Conservation (phyloP, 1,140 invertebrate species). For the Papilio aristodemus region DNA sequence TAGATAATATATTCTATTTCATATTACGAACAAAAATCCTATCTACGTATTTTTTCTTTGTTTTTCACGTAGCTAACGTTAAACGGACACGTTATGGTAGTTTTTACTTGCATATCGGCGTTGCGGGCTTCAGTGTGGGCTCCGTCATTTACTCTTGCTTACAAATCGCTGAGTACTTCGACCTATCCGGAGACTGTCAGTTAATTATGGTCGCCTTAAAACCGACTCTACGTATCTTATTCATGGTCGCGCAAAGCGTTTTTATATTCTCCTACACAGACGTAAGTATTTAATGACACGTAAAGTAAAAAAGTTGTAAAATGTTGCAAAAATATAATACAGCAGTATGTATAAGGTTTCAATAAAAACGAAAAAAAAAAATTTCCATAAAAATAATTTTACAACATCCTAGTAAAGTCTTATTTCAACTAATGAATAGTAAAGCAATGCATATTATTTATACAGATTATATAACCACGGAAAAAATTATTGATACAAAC, state of each 20-base stretch:
- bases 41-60: slow-evolving; percentile 12
- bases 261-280: slow-evolving; percentile 86
- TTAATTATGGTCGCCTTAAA: slow-evolving; percentile 81
- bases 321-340: too few relatives aligned
- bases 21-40: not conserved
- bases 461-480: too few relatives aligned
- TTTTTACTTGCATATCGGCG: slow-evolving; percentile 85
- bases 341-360: too few relatives aligned
- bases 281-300: too few relatives aligned
- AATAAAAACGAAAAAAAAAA: too few relatives aligned
- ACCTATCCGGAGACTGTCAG: slow-evolving; percentile 80
- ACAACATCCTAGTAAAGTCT: too few relatives aligned
- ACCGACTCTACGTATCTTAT: slow-evolving; percentile 81
- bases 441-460: too few relatives aligned
- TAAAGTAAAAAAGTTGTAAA: too few relatives aligned
- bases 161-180: slow-evolving; percentile 85
- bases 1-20: too few relatives aligned
- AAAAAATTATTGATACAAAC: too few relatives aligned
- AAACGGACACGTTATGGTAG: slow-evolving; percentile 73
- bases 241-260: slow-evolving; percentile 84
- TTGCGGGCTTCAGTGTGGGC: slow-evolving; percentile 84
- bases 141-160: slow-evolving; percentile 86
- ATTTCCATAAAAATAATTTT: too few relatives aligned
- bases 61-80: slow-evolving; percentile 50
- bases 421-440: too few relatives aligned